Evolutionary conservation across 2,888 invertebrate species (phyloP), one percentile per base, ranked within the genome.

Genomic region (Steinernema hermaphroditum): DNA sequence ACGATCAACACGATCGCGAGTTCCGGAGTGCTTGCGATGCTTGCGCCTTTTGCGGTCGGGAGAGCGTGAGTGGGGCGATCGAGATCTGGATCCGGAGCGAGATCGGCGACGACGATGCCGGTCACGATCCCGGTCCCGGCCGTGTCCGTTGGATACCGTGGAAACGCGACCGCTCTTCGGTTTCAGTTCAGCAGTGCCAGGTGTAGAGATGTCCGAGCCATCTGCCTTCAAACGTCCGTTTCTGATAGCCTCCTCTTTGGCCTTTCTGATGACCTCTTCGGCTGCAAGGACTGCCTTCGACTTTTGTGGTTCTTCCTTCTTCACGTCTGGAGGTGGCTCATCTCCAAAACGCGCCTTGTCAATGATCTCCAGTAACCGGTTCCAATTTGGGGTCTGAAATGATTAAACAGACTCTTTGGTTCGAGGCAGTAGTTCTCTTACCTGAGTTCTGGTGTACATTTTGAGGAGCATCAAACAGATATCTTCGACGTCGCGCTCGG

Each of bases 401-500:
- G 27, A 22, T 19, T n/a, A n/a, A n/a, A n/a, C n/a, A n/a, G n/a
- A 16, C n/a, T 6, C 0, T 24, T n/a, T 19, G 14, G 14, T 57
- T 14, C 71, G n/a, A 24, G 29, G n/a, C n/a, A 70, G 16, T 12
- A 43, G 16, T 9, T 16, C 37, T n/a, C 78, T 74, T 16, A 83
- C 83, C 71, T 77, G 76, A 50, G 70, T 78, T 46, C 80, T 76
- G 8, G 74, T 70, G 70, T 86, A 86, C 41, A 85, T 69, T n/a
- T 72, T 62, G 24, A 82, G 57, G 1, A 86, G 77, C 43, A 79
- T 79, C 14, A 73, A 41, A 2, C 83, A 76, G 37, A 86, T 85
- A 8, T 77, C 75, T 24, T 78, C 70, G 29, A 86, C 78, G 27
- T 85, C 84, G 27, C 80, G 68, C 43, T 84, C 83, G 9, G 77